Evolutionary conservation across 2,797 vertebrate genomes (phyloP).

Genomic region (Telmatherina bonti): DNA sequence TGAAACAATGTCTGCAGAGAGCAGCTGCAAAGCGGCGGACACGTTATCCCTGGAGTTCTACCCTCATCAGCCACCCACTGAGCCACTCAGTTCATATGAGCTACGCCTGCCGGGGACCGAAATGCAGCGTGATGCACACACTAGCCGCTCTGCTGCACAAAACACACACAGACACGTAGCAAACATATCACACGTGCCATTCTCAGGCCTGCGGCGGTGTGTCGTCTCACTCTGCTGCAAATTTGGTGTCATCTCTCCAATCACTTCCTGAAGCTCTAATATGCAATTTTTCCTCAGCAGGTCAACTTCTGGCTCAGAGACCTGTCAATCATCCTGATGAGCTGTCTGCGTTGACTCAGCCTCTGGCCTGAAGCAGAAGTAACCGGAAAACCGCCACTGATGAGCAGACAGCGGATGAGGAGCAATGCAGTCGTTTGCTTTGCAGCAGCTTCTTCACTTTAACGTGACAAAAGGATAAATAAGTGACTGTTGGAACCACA

Average conservation of each 20-base stretch:
- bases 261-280: slow-evolving; percentile 52
- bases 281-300: slow-evolving; percentile 40
- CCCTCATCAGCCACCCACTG: slow-evolving; percentile 71
- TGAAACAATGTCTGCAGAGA: slow-evolving; percentile 51
- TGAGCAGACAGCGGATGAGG: slow-evolving; percentile 43
- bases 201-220: slow-evolving; percentile 14
- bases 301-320: slow-evolving; percentile 28
- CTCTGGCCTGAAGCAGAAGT: slow-evolving; percentile 33
- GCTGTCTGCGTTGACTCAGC: slow-evolving; percentile 49
- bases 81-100: slow-evolving; percentile 48
- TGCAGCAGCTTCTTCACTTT: slow-evolving; percentile 12
- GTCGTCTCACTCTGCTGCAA: slow-evolving; percentile 8
- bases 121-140: slow-evolving; percentile 40
- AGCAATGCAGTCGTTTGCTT: slow-evolving; percentile 1
- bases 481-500: too few species aligned
- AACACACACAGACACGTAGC: slow-evolving; percentile 29
- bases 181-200: slow-evolving; percentile 18
- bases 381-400: slow-evolving; percentile 18
- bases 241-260: slow-evolving; percentile 46
- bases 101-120: slow-evolving; percentile 49
- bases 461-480: too few species aligned
- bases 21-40: slow-evolving; percentile 63
- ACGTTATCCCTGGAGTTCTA: slow-evolving; percentile 49
- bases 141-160: slow-evolving; percentile 5
- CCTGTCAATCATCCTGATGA: slow-evolving; percentile 67